Conservation (phyloP, 2,888 invertebrate genomes). For the Emmelina monodactyla region DNA sequence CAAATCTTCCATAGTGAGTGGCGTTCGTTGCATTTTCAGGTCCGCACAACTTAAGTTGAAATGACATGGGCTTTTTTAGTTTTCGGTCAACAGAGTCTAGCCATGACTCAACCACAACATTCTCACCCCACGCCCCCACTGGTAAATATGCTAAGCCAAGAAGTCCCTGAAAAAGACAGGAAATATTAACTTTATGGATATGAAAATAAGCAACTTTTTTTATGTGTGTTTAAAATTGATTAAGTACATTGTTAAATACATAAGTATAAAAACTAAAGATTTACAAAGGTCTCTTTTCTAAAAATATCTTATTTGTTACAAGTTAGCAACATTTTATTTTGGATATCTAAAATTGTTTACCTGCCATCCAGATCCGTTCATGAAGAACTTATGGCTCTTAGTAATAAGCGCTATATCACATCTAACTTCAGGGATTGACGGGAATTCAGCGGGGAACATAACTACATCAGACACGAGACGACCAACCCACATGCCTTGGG, state of each 20-base stretch:
- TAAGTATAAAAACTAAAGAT: no score
- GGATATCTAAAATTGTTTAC: no score
- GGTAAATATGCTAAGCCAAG: conserved; percentile 66
- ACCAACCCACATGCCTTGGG: conserved; percentile 67
- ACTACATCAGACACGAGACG: conserved; percentile 59
- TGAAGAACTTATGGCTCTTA: conserved; percentile 63
- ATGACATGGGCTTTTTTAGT: conserved; percentile 44
- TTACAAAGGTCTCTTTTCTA: no score
- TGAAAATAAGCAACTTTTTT: no score
- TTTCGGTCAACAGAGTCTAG: conserved; percentile 39
- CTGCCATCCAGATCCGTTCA: conserved; percentile 70
- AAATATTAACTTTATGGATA: no score
- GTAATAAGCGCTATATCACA: conserved; percentile 66
- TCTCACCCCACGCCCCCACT: conserved; percentile 44
- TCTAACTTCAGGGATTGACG: conserved; percentile 42
- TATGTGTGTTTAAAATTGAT: no score
- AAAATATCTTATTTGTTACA: no score
- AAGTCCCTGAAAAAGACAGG: conserved; percentile 66
- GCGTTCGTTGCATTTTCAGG: conserved; percentile 34
- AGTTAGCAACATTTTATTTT: no score
- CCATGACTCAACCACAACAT: conserved; percentile 45
- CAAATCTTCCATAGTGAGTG: conserved; percentile 54
- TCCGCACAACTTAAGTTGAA: conserved; percentile 68
- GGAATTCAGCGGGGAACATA: conserved; percentile 43
- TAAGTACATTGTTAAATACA: no score